Base-by-base conservation (phyloP, 1,140 invertebrate genomes). In the Elymnias hypermnestra region DNA sequence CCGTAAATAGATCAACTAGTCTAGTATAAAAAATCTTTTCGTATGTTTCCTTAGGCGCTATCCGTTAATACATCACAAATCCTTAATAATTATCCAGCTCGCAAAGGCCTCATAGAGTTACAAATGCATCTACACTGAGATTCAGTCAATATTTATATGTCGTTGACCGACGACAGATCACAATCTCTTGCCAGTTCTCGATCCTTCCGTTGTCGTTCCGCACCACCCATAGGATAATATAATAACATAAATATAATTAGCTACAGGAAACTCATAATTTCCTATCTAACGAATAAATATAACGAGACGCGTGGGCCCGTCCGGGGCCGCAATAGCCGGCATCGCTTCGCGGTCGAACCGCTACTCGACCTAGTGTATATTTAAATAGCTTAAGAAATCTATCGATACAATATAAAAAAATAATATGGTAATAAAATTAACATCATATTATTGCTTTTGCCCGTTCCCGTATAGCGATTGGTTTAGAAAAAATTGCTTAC, bases 21-120 rank as follows among this genome's bases (percentile, higher is more conserved):
- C 77, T 86, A 86, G 83, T 87, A 87, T 87, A 87, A 87, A n/a
- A 87, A 87, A 87, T 82, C 79, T 87, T 86, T 86, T 86, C 83
- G 79, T 86, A 86, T 86, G 82, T 86, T 83, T 87, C 71, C 84
- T 87, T 86, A 86, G 85, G 82, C 78, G 85, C 85, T 87, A 87
- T 87, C 86, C 86, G 72, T 87, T 84, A 84, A 83, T 83, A 86
- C 81, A 87, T 87, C 83, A 86, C 85, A 86, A 78, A 77, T 82
- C 78, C 79, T 83, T 82, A 84, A 78, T 77, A 83, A 72, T 83
- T 85, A 82, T 83, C 84, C 84, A 84, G 85, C 82, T 84, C 77
- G 68, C 82, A 75, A 87, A 87, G 84, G 84, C 84, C 84, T 86
- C 84, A 83, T 83, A 75, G 82, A 86, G 76, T 86, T 79, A 85